These are phyloP conservation scores for Blennius ocellaris DNA, from an alignment of 2,113 vertebrate genomes.

Conservation along the genomic window DNA sequence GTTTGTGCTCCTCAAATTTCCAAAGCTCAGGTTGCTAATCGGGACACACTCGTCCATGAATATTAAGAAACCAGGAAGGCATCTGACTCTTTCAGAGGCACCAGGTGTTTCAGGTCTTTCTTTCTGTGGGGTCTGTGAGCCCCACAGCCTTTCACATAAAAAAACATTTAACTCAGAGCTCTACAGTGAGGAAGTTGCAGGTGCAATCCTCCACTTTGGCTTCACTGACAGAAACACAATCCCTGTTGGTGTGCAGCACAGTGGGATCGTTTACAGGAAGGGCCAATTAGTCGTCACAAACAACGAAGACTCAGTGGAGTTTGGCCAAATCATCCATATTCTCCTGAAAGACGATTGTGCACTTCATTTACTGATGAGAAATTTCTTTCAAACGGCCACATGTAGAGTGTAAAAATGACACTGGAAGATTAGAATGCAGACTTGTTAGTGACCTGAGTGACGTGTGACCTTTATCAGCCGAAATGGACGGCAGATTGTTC, in stretches of 20 bases:
- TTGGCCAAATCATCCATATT: too few species aligned
- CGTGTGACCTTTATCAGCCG: slow-evolving; percentile 44
- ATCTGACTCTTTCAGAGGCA: slow-evolving; percentile 51
- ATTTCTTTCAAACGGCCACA: neutral
- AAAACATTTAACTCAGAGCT: slow-evolving; percentile 45
- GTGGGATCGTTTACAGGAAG: too few species aligned
- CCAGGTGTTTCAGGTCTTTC: slow-evolving; percentile 53
- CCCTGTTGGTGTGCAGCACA: too few species aligned
- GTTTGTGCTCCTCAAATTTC: slow-evolving; percentile 37
- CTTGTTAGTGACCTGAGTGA: slow-evolving; percentile 47
- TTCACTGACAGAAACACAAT: slow-evolving; percentile 28
- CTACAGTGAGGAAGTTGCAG: slow-evolving; percentile 52
- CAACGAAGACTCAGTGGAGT: too few species aligned
- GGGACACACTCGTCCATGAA: too few species aligned
- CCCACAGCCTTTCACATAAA: slow-evolving; percentile 36
- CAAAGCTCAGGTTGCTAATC: slow-evolving; percentile 22
- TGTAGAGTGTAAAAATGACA: slow-evolving; percentile 15
- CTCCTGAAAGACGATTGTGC: too few species aligned
- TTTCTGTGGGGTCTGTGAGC: slow-evolving; percentile 32
- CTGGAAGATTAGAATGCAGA: slow-evolving; percentile 32
- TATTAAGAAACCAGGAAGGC: slow-evolving; percentile 31
- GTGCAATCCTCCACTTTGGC: slow-evolving; percentile 40
- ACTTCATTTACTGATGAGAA: too few species aligned
- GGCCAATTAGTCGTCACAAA: too few species aligned
- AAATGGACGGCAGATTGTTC: slow-evolving; percentile 49